These are phyloP conservation scores for Florisuga fusca DNA, from an alignment of 2,797 vertebrate species.

Conservation along the genomic window DNA sequence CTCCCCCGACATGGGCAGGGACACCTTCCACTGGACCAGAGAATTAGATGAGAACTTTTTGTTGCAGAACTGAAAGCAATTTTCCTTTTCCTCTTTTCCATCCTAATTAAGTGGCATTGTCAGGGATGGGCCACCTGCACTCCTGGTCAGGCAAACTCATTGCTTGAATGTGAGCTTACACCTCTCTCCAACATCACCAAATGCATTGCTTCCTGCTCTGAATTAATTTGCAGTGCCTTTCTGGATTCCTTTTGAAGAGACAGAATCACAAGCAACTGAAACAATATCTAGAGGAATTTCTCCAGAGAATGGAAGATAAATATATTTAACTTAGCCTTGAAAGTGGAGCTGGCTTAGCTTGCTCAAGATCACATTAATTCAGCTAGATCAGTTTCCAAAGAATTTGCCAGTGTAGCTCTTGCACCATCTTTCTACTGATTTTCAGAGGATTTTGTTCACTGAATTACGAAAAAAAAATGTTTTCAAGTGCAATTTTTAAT, in stretches of 20 bases:
- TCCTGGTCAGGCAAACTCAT: not conserved
- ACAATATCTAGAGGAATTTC: not conserved
- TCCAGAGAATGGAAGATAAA: not conserved
- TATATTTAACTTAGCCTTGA: not conserved
- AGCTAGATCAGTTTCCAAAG: not conserved
- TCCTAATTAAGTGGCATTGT: too few species aligned
- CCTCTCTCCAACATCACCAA: not conserved
- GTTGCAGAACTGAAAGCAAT: not conserved
- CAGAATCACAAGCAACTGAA: not conserved
- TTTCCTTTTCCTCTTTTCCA: not conserved
- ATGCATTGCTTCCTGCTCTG: too few species aligned
- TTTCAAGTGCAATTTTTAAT: constrained; percentile 1
- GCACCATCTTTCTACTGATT: not conserved
- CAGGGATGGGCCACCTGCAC: not conserved
- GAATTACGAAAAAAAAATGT: not conserved
- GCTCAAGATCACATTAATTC: not conserved
- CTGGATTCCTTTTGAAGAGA: not conserved
- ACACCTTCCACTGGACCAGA: too few species aligned
- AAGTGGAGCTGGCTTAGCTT: not conserved
- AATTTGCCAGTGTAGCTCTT: not conserved
- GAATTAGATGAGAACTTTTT: too few species aligned
- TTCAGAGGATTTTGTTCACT: not conserved
- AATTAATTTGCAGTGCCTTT: not conserved
- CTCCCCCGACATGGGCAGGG: too few species aligned
- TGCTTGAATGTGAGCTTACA: not conserved